These are phyloP conservation scores for Nephotettix cincticeps DNA, from an alignment of 1,140 invertebrate genomes.

Conservation along the genomic window DNA sequence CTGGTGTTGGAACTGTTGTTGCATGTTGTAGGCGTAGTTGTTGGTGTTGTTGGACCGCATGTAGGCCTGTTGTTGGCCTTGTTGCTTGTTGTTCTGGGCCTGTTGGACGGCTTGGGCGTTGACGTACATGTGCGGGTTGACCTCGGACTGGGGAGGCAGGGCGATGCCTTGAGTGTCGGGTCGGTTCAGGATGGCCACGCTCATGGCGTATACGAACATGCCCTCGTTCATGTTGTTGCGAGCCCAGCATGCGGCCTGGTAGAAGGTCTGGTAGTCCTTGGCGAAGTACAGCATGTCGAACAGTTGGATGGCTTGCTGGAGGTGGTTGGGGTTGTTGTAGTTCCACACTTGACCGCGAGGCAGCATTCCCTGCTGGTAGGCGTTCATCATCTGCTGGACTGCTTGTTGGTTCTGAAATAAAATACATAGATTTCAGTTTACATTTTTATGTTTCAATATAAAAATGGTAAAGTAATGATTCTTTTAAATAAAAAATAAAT, in stretches of 20 bases:
- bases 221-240: constrained; percentile 60
- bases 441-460: not conserved
- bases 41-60: not conserved
- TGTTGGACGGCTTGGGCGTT: constrained; percentile 54
- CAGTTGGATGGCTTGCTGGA: constrained; percentile 59
- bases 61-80: not conserved
- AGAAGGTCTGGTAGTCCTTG: constrained; percentile 50
- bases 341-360: constrained; percentile 61
- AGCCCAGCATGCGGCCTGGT: constrained; percentile 61
- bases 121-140: constrained; percentile 64
- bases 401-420: constrained; percentile 51
- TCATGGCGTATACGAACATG: constrained; percentile 62
- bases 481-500: not conserved
- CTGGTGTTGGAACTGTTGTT: too few relatives aligned
- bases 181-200: constrained; percentile 60
- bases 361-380: constrained; percentile 56
- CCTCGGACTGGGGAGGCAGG: constrained; percentile 65
- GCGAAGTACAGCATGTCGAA: constrained; percentile 69
- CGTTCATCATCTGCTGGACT: constrained; percentile 58
- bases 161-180: constrained; percentile 58
- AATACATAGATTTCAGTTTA: constrained; percentile 33
- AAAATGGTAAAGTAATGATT: not conserved
- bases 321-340: constrained; percentile 57
- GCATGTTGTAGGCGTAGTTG: too few relatives aligned
- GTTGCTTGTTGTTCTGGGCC: too few relatives aligned